Evolutionary conservation across 2,888 invertebrate species (phyloP).

Genomic region (Apamea epomidion): DNA sequence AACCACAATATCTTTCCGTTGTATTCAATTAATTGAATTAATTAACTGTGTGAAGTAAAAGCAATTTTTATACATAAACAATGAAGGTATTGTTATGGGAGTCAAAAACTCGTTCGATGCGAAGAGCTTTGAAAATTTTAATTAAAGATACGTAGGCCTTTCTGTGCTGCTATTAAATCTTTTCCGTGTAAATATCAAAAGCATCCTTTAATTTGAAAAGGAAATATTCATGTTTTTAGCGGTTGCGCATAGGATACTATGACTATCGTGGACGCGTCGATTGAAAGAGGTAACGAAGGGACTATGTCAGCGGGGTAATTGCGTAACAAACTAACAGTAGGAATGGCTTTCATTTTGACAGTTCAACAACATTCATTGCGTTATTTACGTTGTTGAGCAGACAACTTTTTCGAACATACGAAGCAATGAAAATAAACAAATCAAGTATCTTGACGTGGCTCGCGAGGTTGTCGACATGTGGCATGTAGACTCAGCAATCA

Average conservation of each 20-base stretch:
- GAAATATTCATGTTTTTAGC: constrained; percentile 45
- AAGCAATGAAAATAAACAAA: background rate
- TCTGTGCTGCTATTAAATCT: constrained; percentile 71
- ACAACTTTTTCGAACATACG: background rate
- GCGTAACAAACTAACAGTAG: too few relatives aligned
- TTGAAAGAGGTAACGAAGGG: background rate
- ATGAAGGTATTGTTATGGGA: constrained; percentile 62
- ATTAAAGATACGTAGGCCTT: constrained; percentile 76
- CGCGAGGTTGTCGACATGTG: too few relatives aligned
- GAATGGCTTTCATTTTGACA: too few relatives aligned
- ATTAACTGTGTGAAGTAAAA: constrained; percentile 72
- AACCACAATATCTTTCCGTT: constrained; percentile 38
- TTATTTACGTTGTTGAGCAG: background rate
- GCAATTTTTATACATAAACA: constrained; percentile 74
- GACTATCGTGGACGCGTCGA: background rate
- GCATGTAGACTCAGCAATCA: too few relatives aligned
- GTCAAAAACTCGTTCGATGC: constrained; percentile 50
- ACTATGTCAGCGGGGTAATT: background rate
- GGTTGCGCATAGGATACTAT: constrained; percentile 1
- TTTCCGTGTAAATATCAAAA: constrained; percentile 66
- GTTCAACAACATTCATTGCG: background rate
- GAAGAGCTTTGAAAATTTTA: constrained; percentile 78
- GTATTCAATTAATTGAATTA: constrained; percentile 67
- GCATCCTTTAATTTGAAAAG: constrained; percentile 38
- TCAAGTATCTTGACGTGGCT: too few relatives aligned